phyloP scores from a whole-genome alignment of 2,888 invertebrate species.

The Heteromyza rotundicornis region DNA sequence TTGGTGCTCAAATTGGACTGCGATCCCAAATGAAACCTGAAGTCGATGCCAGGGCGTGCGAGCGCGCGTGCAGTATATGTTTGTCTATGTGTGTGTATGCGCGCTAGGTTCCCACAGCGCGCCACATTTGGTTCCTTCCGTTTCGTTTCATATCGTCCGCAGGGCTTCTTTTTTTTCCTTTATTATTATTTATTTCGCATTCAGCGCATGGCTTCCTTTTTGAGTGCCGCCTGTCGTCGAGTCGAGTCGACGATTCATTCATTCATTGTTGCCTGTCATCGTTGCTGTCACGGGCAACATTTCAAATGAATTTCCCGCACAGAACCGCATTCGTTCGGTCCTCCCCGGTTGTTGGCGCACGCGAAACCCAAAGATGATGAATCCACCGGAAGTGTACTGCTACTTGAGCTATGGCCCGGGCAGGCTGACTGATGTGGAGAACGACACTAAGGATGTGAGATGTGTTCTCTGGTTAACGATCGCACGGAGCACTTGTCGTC shows the following conservation, averaged over 20 bases:
- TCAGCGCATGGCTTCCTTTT: conserved; percentile 11
- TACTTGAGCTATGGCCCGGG: neutral
- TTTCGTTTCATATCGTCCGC: neutral
- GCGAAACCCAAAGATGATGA: neutral
- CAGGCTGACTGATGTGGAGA: neutral
- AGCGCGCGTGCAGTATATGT: no score
- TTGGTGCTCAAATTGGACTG: no score
- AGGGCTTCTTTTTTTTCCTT: no score
- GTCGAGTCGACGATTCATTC: neutral
- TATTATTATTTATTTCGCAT: no score
- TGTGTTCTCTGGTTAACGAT: conserved; percentile 8
- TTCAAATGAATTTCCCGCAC: conserved; percentile 20
- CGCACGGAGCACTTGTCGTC: no score
- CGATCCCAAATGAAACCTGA: no score
- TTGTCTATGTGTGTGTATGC: no score
- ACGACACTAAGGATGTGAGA: neutral
- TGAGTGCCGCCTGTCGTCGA: neutral
- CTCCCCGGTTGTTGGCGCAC: neutral
- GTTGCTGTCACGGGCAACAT: conserved; percentile 22
- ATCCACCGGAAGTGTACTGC: conserved; percentile 3
- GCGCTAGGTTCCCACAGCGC: no score
- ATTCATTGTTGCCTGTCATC: conserved; percentile 25
- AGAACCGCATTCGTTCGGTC: neutral
- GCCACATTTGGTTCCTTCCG: neutral
- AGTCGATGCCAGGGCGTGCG: no score